Evolutionary conservation across 2,888 invertebrate genomes (phyloP).

Genomic region (Epistrophe eligans): DNA sequence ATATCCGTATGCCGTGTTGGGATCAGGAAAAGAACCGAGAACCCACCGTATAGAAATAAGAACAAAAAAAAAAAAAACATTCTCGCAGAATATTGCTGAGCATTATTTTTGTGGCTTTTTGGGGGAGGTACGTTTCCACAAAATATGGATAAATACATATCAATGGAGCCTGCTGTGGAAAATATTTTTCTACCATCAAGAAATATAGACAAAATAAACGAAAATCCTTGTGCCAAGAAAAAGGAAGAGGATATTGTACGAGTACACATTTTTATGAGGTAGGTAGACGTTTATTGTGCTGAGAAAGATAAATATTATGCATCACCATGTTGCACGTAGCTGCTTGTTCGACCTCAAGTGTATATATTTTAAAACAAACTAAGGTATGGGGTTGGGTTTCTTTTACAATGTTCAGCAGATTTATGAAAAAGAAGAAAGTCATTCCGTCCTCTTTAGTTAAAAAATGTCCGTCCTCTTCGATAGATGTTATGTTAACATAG

Average conservation of each 20-base stretch:
- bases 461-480: background rate
- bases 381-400: background rate
- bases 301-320: conserved; percentile 19
- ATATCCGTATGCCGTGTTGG: background rate
- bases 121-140: background rate
- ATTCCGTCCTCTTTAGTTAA: background rate
- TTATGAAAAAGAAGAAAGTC: background rate
- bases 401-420: background rate
- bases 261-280: conserved; percentile 10
- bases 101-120: conserved; percentile 48
- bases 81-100: conserved; percentile 62
- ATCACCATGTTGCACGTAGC: conserved; percentile 19
- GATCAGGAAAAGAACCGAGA: background rate
- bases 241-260: background rate
- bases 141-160: background rate
- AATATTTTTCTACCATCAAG: conserved; percentile 21
- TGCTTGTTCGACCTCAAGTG: conserved; percentile 8
- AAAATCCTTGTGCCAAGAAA: conserved; percentile 18
- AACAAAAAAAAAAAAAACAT: conserved; percentile 46
- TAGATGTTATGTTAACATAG: background rate
- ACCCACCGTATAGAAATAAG: background rate
- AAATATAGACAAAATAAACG: conserved; percentile 31
- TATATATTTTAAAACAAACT: background rate
- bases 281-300: conserved; percentile 4
- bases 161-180: background rate